These are phyloP conservation scores for Steinernema carpocapsae DNA, from an alignment of 2,888 invertebrate species.

Conservation along the genomic window DNA sequence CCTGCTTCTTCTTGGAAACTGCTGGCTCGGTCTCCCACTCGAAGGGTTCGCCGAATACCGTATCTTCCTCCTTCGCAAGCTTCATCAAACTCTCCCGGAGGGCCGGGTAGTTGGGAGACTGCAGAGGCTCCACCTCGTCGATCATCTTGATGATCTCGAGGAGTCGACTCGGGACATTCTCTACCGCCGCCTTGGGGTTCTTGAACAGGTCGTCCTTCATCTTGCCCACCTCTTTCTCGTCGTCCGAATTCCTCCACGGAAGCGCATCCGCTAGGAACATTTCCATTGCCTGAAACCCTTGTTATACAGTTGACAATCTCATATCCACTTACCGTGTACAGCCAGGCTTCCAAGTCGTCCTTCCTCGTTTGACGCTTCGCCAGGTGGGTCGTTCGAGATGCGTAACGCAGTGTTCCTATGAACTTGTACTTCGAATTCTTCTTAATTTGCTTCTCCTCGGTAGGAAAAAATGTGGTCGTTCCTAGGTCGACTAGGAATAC, in stretches of 20 bases:
- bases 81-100: neutral
- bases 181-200: neutral
- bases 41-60: constrained; percentile 1
- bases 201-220: neutral
- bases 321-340: neutral
- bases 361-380: neutral
- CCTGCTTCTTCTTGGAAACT: neutral
- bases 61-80: neutral
- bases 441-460: neutral
- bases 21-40: neutral
- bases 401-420: neutral
- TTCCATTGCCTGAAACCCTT: neutral
- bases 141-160: neutral
- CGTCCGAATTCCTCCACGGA: constrained; percentile 6
- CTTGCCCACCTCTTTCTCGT: neutral
- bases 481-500: neutral
- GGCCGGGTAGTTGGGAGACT: neutral
- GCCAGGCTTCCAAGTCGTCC: neutral
- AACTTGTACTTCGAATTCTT: constrained; percentile 10
- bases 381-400: neutral
- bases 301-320: neutral
- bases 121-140: neutral
- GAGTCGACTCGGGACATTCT: neutral
- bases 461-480: neutral
- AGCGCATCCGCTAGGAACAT: neutral